These are phyloP conservation scores for Melanargia galathea DNA, from an alignment of 2,888 invertebrate species.

Conservation along the genomic window DNA sequence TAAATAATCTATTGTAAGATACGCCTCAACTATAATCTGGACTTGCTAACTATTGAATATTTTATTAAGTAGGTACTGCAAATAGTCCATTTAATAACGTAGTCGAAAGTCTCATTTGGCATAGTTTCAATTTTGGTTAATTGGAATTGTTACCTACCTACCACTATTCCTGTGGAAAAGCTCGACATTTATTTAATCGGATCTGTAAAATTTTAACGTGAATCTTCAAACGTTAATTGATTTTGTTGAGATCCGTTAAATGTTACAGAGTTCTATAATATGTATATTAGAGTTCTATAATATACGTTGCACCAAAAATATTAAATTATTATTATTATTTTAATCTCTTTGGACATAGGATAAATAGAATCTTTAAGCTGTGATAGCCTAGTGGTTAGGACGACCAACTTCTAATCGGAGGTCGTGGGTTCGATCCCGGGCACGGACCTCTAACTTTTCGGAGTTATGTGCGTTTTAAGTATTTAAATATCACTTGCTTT, in stretches of 20 bases:
- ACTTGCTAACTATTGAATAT: conserved; percentile 8
- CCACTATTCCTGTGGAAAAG: conserved; percentile 1
- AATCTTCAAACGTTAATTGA: neutral
- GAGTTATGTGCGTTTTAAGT: too few species aligned
- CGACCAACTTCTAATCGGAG: too few species aligned
- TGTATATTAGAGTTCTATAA: too few species aligned
- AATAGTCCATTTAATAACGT: conserved; percentile 3
- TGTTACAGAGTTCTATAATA: too few species aligned
- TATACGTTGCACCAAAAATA: too few species aligned
- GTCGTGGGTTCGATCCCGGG: too few species aligned
- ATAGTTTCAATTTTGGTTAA: conserved; percentile 26
- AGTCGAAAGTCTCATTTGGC: conserved; percentile 24
- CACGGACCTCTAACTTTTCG: too few species aligned
- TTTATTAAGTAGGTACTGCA: conserved; percentile 3
- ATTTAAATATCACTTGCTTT: too few species aligned
- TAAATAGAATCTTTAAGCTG: too few species aligned
- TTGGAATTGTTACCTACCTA: conserved; percentile 13
- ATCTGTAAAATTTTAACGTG: neutral
- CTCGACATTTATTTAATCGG: neutral
- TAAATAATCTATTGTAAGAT: conserved; percentile 13
- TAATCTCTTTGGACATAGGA: too few species aligned
- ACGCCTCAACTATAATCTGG: conserved; percentile 1
- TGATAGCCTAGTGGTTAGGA: too few species aligned
- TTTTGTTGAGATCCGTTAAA: neutral
- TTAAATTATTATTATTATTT: too few species aligned